Evolutionary conservation across 2,113 vertebrate species (phyloP).

Genomic region (Bos javanicus): DNA sequence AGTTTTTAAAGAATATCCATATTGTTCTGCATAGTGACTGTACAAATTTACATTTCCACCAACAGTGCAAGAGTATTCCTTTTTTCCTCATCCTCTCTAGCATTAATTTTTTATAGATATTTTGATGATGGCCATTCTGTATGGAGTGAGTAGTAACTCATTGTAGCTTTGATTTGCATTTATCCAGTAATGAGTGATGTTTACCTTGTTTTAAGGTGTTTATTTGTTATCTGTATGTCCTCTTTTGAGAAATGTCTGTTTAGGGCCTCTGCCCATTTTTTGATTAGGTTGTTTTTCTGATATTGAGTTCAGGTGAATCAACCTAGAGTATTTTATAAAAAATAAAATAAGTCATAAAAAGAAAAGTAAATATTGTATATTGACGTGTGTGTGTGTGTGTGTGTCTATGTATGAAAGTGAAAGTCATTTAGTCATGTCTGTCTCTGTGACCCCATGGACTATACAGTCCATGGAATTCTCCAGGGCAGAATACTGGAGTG

Average conservation of each 20-base stretch:
- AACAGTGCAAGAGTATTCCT: neutral
- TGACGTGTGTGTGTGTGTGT: neutral
- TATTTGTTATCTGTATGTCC: neutral
- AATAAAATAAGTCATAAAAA: neutral
- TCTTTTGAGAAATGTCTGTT: neutral
- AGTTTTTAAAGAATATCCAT: neutral
- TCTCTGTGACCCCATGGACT: neutral
- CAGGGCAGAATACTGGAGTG: neutral
- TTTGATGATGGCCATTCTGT: neutral
- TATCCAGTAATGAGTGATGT: neutral
- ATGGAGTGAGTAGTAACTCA: neutral
- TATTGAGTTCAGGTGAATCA: neutral
- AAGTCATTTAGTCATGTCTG: neutral
- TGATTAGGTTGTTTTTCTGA: neutral
- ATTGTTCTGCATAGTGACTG: neutral
- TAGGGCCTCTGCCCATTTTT: neutral
- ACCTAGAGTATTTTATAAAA: neutral
- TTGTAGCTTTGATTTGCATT: neutral
- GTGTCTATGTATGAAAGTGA: neutral
- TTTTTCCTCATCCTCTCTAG: neutral
- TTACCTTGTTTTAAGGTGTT: neutral
- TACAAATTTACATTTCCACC: neutral
- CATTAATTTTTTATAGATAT: neutral
- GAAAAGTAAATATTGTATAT: neutral
- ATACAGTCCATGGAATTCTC: neutral